Evolutionary conservation across 2,888 invertebrate species (phyloP).

Genomic region (Trichopoda pennipes): DNA sequence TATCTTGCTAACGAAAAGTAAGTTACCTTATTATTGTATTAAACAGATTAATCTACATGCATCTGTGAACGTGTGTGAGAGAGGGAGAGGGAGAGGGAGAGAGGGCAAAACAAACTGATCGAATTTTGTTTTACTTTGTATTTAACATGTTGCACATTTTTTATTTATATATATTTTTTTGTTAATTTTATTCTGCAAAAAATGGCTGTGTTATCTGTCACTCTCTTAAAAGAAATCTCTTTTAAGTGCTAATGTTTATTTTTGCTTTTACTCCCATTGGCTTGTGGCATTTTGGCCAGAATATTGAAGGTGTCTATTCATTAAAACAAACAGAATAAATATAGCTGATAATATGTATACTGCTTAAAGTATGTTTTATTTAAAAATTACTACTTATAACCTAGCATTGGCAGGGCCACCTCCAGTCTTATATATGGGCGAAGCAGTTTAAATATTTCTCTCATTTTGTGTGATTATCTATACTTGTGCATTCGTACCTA

Average conservation of each 20-base stretch:
- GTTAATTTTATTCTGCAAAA: no score
- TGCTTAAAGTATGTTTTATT: no score
- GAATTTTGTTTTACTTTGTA: conserved; percentile 38
- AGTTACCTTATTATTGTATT: conserved; percentile 4
- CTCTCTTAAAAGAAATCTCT: conserved; percentile 7
- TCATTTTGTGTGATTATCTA: no score
- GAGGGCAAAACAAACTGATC: conserved; percentile 31
- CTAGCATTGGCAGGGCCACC: no score
- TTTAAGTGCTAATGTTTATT: conserved; percentile 7
- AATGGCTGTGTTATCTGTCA: conserved; percentile 26
- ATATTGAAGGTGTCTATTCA: no score
- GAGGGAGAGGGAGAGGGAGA: no score
- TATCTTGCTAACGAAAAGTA: background rate
- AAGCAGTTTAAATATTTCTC: no score
- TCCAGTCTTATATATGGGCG: no score
- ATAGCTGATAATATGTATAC: no score
- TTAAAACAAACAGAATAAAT: no score
- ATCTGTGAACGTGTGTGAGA: background rate
- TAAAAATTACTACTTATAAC: no score
- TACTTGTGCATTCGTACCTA: no score
- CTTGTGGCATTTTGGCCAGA: background rate
- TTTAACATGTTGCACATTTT: conserved; percentile 22
- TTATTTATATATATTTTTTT: background rate
- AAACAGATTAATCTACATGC: conserved; percentile 27
- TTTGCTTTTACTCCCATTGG: conserved; percentile 2